Conservation (phyloP, 2,888 invertebrate species). For the Nephrocerus scutellatus region DNA sequence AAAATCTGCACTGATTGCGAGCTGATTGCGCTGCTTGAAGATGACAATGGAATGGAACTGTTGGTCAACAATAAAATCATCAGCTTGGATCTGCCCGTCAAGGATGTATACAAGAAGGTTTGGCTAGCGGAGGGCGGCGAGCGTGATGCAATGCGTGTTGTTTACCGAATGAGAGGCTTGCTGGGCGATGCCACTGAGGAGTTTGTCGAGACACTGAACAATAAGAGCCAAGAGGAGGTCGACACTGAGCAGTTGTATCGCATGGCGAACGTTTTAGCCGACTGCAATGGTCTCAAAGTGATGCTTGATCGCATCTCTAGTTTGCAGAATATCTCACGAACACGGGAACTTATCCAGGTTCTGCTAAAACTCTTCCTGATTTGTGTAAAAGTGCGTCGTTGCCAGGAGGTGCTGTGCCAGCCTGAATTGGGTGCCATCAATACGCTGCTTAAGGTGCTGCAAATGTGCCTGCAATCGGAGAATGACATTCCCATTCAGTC, state of each 20-base stretch:
- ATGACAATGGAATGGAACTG: constrained; percentile 98
- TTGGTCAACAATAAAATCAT: constrained; percentile 98
- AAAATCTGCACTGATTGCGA: constrained; percentile 98
- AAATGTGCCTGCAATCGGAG: constrained; percentile 60
- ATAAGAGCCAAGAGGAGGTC: constrained; percentile 75
- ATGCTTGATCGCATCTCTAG: constrained; percentile 80
- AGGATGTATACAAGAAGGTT: constrained; percentile 76
- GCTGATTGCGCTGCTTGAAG: constrained; percentile 92
- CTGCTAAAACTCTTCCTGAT: constrained; percentile 81
- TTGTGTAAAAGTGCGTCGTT: constrained; percentile 83
- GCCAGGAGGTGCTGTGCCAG: constrained; percentile 81
- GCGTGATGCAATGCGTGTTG: constrained; percentile 92
- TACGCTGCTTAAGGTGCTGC: constrained; percentile 76
- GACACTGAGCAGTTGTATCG: constrained; percentile 93
- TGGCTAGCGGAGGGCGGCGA: constrained; percentile 87
- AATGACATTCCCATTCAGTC: constrained; percentile 64
- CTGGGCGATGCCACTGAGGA: constrained; percentile 98
- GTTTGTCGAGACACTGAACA: constrained; percentile 89
- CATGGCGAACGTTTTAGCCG: constrained; percentile 78
- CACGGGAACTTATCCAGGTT: constrained; percentile 81
- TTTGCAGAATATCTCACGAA: constrained; percentile 77
- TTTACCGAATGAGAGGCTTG: constrained; percentile 95
- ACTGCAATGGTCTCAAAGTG: constrained; percentile 66
- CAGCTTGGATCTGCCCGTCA: constrained; percentile 90
- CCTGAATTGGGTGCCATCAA: constrained; percentile 78